Percentiles rank a stretch among this genome's conserved stretches.
Evolutionary conservation across 2,888 invertebrate genomes (phyloP).

Genomic region (Dryobota labecula): DNA sequence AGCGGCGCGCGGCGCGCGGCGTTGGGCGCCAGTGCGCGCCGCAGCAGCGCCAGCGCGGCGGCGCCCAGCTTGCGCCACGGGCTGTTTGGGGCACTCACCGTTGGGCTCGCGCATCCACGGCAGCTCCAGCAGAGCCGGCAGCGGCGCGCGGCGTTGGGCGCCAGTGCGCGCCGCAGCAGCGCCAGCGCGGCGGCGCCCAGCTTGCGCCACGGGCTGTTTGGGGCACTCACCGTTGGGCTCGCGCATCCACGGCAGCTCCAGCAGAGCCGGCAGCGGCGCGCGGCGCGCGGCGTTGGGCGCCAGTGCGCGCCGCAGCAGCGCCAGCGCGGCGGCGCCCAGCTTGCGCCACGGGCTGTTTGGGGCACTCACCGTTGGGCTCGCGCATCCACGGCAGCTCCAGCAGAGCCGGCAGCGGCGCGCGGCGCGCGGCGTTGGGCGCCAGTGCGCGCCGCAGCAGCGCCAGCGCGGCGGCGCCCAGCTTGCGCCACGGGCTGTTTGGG

Average conservation of each 20-base stretch:
- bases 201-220: slow-evolving; percentile 96
- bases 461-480: slow-evolving; percentile 93
- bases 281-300: slow-evolving; percentile 92
- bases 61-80: slow-evolving; percentile 95
- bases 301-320: slow-evolving; percentile 94
- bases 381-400: slow-evolving; percentile 92
- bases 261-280: slow-evolving; percentile 92
- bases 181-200: slow-evolving; percentile 93
- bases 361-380: slow-evolving; percentile 55
- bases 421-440: slow-evolving; percentile 91
- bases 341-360: slow-evolving; percentile 96
- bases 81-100: slow-evolving; percentile 77
- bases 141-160: slow-evolving; percentile 92
- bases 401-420: slow-evolving; percentile 93
- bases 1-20: slow-evolving; percentile 92
- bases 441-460: slow-evolving; percentile 95
- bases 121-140: slow-evolving; percentile 93
- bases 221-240: slow-evolving; percentile 56
- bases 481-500: slow-evolving; percentile 95
- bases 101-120: slow-evolving; percentile 84
- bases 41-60: slow-evolving; percentile 93
- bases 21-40: slow-evolving; percentile 93
- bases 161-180: slow-evolving; percentile 94
- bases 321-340: slow-evolving; percentile 93
- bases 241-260: slow-evolving; percentile 91